These are phyloP conservation scores for Ceratina calcarata DNA, from an alignment of 1,140 invertebrate species.

Conservation along the genomic window DNA sequence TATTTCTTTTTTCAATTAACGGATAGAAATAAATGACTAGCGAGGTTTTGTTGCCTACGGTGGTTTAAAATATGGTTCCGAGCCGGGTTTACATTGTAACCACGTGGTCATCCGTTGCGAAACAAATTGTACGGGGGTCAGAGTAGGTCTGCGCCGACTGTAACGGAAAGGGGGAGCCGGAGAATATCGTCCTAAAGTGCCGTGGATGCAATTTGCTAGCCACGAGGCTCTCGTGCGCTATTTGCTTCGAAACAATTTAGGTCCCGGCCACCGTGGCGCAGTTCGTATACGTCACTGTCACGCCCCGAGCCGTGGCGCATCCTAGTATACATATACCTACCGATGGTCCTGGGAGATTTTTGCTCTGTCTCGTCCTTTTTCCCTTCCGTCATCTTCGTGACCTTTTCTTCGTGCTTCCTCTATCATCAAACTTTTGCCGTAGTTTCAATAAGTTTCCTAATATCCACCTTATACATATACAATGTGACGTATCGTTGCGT, in stretches of 20 bases:
- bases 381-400: background rate
- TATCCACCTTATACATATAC: no score
- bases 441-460: no score
- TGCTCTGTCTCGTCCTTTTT: slow-evolving; percentile 8
- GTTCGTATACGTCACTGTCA: slow-evolving; percentile 59
- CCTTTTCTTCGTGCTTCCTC: background rate
- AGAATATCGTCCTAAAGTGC: slow-evolving; percentile 37
- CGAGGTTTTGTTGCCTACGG: background rate
- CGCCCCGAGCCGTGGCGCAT: slow-evolving; percentile 11
- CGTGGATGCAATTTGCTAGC: slow-evolving; percentile 43
- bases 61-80: no score
- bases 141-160: background rate
- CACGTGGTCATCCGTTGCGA: slow-evolving; percentile 27
- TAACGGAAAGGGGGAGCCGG: background rate
- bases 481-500: no score
- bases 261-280: slow-evolving; percentile 38
- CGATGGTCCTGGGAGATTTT: slow-evolving; percentile 44
- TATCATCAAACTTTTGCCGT: no score
- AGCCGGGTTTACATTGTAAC: background rate
- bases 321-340: background rate
- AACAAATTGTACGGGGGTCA: slow-evolving; percentile 36
- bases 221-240: slow-evolving; percentile 36
- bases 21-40: background rate
- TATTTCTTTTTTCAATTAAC: slow-evolving; percentile 7
- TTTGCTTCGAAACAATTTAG: slow-evolving; percentile 62